These are phyloP conservation scores for Poeciliopsis gracilis DNA, from an alignment of 2,797 vertebrate species.

Conservation along the genomic window DNA sequence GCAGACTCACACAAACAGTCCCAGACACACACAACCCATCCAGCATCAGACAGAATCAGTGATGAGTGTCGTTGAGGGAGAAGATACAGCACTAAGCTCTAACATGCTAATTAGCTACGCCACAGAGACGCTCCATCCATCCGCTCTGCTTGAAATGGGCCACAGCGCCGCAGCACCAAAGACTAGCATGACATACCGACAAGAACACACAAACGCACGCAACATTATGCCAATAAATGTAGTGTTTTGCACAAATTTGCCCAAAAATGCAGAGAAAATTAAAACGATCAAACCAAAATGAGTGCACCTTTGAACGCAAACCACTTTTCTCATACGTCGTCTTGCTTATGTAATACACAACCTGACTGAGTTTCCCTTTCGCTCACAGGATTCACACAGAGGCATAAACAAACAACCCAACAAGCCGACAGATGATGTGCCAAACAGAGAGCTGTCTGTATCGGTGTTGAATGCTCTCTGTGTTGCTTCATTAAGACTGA, in stretches of 20 bases:
- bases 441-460: constrained; percentile 77
- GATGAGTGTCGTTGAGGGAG: constrained; percentile 78
- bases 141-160: constrained; percentile 73
- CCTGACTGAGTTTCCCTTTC: constrained; percentile 41
- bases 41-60: constrained; percentile 79
- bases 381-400: constrained; percentile 58
- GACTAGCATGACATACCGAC: constrained; percentile 41
- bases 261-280: not conserved
- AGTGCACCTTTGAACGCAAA: constrained; percentile 25
- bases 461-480: constrained; percentile 68
- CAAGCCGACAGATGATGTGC: constrained; percentile 74
- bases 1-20: constrained; percentile 57
- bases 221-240: constrained; percentile 10
- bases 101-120: constrained; percentile 82
- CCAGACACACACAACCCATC: constrained; percentile 55
- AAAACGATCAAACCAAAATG: constrained; percentile 25
- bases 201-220: constrained; percentile 34
- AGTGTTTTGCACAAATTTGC: constrained; percentile 8
- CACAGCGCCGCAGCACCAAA: constrained; percentile 59
- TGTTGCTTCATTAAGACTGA: constrained; percentile 75
- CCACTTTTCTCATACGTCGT: constrained; percentile 30
- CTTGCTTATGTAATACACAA: constrained; percentile 40
- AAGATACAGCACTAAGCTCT: constrained; percentile 73
- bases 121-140: constrained; percentile 73
- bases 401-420: constrained; percentile 74